Evolutionary conservation across 2,888 invertebrate species (phyloP).

Genomic region (Graphium colonna): DNA sequence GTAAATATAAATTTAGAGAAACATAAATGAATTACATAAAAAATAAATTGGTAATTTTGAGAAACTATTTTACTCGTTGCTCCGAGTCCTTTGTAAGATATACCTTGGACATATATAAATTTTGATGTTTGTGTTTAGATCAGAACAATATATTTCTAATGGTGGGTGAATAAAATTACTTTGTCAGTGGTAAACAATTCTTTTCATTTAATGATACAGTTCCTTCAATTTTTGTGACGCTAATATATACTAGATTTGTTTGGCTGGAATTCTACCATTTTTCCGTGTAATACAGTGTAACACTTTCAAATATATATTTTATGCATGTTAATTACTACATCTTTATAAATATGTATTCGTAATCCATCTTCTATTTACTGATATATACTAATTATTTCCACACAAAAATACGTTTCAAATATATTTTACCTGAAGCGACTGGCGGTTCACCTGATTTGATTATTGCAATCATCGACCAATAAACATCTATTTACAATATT

Average conservation of each 20-base stretch:
- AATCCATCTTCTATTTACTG: background rate
- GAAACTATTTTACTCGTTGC: slow-evolving; percentile 56
- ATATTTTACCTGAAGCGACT: too few species aligned
- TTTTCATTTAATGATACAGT: slow-evolving; percentile 46
- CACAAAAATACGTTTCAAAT: too few species aligned
- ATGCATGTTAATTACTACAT: slow-evolving; percentile 13
- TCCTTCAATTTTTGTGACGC: slow-evolving; percentile 60
- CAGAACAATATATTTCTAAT: slow-evolving; percentile 66
- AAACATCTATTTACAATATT: too few species aligned
- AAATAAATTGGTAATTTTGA: slow-evolving; percentile 68
- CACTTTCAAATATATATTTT: background rate
- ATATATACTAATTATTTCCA: too few species aligned
- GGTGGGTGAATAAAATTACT: slow-evolving; percentile 68
- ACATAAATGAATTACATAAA: slow-evolving; percentile 48
- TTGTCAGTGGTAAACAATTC: slow-evolving; percentile 58
- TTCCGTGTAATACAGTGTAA: slow-evolving; percentile 48
- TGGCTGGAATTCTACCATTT: slow-evolving; percentile 61
- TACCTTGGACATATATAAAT: slow-evolving; percentile 47
- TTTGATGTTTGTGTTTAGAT: slow-evolving; percentile 74
- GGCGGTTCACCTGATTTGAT: too few species aligned
- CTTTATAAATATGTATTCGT: background rate
- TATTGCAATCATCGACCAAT: too few species aligned
- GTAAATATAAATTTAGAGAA: slow-evolving; percentile 58
- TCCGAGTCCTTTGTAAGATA: slow-evolving; percentile 59
- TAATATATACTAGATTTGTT: slow-evolving; percentile 42